Evolutionary conservation across 2,888 invertebrate species (phyloP).

Genomic region (Odontocolon sp.): DNA sequence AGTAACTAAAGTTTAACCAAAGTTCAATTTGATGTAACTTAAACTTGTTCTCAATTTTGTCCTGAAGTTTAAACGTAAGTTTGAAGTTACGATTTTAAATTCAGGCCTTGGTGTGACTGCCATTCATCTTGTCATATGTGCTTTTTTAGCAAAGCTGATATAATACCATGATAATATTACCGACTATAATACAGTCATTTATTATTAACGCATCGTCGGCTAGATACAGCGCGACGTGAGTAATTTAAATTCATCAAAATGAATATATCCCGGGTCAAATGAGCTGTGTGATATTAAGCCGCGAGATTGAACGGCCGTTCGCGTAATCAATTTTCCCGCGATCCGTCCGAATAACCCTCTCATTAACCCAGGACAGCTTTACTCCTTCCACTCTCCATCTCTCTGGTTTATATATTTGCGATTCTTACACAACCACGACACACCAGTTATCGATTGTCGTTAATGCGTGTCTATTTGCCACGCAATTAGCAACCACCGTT

Average conservation of each 20-base stretch:
- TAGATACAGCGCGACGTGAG: constrained; percentile 8
- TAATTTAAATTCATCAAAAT: constrained; percentile 52
- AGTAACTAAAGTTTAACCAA: too few relatives aligned
- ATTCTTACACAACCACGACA: constrained; percentile 58
- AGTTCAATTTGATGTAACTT: too few relatives aligned
- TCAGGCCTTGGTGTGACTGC: too few relatives aligned
- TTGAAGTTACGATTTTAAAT: too few relatives aligned
- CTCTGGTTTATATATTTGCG: constrained; percentile 48
- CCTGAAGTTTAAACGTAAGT: too few relatives aligned
- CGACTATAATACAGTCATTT: constrained; percentile 33
- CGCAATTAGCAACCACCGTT: constrained; percentile 60
- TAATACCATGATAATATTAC: too few relatives aligned
- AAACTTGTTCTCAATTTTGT: too few relatives aligned
- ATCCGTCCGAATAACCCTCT: constrained; percentile 49
- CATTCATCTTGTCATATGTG: too few relatives aligned
- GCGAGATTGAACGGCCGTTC: constrained; percentile 43
- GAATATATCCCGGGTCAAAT: constrained; percentile 41
- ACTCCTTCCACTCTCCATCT: constrained; percentile 24
- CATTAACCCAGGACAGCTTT: constrained; percentile 49
- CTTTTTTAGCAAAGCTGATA: constrained; percentile 10
- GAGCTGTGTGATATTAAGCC: constrained; percentile 56
- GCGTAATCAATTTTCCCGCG: constrained; percentile 59
- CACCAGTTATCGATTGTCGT: constrained; percentile 60
- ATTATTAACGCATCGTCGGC: constrained; percentile 30
- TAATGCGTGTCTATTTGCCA: constrained; percentile 62